phyloP scores from a whole-genome alignment of 2,113 vertebrate species.

The Anarhynchus alexandrinus region DNA sequence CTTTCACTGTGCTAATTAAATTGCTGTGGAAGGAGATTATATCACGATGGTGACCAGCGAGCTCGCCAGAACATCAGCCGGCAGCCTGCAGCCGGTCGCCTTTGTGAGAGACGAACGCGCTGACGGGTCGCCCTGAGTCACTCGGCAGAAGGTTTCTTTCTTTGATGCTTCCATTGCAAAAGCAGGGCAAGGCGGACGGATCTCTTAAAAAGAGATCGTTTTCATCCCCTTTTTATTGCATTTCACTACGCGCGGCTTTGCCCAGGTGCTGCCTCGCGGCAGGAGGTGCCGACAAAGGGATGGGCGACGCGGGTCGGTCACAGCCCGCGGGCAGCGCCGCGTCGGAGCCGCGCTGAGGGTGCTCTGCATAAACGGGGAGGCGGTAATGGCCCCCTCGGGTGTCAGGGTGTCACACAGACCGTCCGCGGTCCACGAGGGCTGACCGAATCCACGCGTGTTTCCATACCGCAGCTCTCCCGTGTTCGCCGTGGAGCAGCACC shows the following conservation, averaged over 20 bases:
- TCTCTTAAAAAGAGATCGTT: background rate
- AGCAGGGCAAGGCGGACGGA: background rate
- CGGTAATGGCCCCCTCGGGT: background rate
- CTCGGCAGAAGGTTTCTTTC: background rate
- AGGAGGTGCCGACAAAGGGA: background rate
- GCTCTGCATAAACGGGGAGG: background rate
- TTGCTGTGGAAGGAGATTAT: conserved; percentile 67
- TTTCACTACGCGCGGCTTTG: background rate
- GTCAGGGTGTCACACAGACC: no score
- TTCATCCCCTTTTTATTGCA: background rate
- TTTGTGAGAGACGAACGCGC: background rate
- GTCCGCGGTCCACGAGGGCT: background rate
- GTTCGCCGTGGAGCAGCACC: background rate
- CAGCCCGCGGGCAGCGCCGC: no score
- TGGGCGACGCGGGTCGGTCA: background rate
- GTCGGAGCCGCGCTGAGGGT: no score
- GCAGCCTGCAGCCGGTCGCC: background rate
- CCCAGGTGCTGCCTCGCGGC: fast-evolving
- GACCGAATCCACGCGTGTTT: fast-evolving
- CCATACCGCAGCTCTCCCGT: background rate
- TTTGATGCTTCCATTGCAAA: background rate
- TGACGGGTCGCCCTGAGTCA: conserved; percentile 10
- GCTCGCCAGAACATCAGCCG: background rate
- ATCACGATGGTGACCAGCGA: conserved; percentile 53
- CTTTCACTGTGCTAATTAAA: conserved; percentile 76